Evolutionary conservation across 2,113 vertebrate genomes (phyloP).

Genomic region (Amphiprion ocellaris): DNA sequence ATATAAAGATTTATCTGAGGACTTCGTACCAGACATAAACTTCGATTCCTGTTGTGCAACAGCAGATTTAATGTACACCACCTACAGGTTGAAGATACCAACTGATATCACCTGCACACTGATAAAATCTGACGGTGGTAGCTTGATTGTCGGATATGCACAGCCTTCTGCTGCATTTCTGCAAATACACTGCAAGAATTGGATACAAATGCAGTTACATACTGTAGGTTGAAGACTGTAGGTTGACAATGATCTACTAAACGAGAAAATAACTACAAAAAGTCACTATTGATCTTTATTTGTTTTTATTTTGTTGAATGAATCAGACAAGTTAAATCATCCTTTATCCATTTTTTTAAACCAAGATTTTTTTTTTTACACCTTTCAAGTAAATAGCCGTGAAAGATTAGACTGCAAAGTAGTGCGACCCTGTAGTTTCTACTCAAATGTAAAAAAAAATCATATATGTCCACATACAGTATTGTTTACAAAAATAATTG

Average conservation of each 20-base stretch:
- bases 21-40: not conserved
- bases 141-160: constrained; percentile 6
- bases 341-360: not conserved
- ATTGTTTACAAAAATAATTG: constrained; percentile 84
- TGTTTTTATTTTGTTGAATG: not conserved
- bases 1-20: not conserved
- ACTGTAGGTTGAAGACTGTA: not conserved
- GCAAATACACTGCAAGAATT: constrained; percentile 25
- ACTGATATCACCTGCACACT: not conserved
- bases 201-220: constrained; percentile 4
- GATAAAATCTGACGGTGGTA: constrained; percentile 9
- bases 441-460: constrained; percentile 27
- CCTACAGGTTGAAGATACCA: not conserved
- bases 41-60: constrained; percentile 15
- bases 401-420: constrained; percentile 65
- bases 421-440: constrained; percentile 44
- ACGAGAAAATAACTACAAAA: constrained; percentile 19
- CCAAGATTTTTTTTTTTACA: not conserved
- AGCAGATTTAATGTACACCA: constrained; percentile 6
- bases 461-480: constrained; percentile 46
- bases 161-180: constrained; percentile 28
- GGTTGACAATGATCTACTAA: not conserved
- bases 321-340: not conserved
- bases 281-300: not conserved
- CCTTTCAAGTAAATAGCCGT: constrained; percentile 42